phyloP scores from a whole-genome alignment of 2,888 invertebrate genomes.

The Pycnomerus fuliginosus region DNA sequence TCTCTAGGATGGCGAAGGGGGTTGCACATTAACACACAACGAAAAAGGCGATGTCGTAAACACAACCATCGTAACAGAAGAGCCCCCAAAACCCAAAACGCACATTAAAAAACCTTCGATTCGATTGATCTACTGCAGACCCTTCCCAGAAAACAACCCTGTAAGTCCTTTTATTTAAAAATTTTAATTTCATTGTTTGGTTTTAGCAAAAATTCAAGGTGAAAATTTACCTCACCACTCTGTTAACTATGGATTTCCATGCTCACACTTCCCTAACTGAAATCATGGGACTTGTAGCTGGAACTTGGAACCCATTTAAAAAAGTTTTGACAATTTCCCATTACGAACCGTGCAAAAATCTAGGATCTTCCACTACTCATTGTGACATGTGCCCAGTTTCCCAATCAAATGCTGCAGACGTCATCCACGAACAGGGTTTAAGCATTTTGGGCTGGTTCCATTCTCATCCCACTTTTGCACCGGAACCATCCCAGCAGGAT shows the following conservation, averaged over 20 bases:
- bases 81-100: slow-evolving; percentile 47
- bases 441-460: slow-evolving; percentile 74
- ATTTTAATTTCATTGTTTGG: slow-evolving; percentile 11
- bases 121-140: slow-evolving; percentile 61
- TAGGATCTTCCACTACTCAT: slow-evolving; percentile 64
- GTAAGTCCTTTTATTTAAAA: slow-evolving; percentile 49
- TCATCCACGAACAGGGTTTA: slow-evolving; percentile 50
- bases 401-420: slow-evolving; percentile 63
- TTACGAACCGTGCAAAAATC: slow-evolving; percentile 66
- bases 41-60: slow-evolving; percentile 59
- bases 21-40: slow-evolving; percentile 65
- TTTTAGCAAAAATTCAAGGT: slow-evolving; percentile 64
- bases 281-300: slow-evolving; percentile 75
- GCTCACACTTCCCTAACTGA: slow-evolving; percentile 69
- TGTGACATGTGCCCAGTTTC: slow-evolving; percentile 79
- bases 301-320: slow-evolving; percentile 49
- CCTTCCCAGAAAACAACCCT: slow-evolving; percentile 59
- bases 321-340: slow-evolving; percentile 53
- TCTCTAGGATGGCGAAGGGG: slow-evolving; percentile 61
- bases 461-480: slow-evolving; percentile 72
- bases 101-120: slow-evolving; percentile 53
- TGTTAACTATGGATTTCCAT: slow-evolving; percentile 69
- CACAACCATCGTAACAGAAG: slow-evolving; percentile 49
- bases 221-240: slow-evolving; percentile 59
- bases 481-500: slow-evolving; percentile 70